Base-by-base conservation (phyloP, 2,888 invertebrate genomes). In the Drosophila formosana region DNA sequence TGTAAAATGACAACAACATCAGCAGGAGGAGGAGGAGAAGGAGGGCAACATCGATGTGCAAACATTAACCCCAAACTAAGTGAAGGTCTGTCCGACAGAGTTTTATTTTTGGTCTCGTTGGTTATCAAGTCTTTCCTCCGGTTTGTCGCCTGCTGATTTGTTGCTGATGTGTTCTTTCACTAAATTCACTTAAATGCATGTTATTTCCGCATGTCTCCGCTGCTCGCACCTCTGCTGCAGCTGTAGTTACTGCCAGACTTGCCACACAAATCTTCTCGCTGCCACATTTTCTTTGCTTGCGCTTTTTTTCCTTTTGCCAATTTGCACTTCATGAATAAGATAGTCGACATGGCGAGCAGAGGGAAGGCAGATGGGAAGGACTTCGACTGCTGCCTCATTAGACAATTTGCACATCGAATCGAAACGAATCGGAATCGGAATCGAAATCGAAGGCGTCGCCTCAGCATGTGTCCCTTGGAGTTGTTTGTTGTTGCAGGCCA, bases 301-400 rank as follows among this genome's bases (percentile, higher is more conserved):
- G 55, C 68, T 82, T 68, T 34, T 34, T 34, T 34, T 34, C n/a
- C 5, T 1, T 37, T 73, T 78, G 78, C 78, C 83, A 83, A 87
- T 83, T 83, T 83, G 85, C 83, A 83, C 88, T 83, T 82, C 88
- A 83, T 83, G 83, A 83, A 83, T 87, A 87, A 77, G 72, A 79
- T 43, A 72, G 77, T 55, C 41, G 13, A 47, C 52, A 23, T 2
- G 6, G 4, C 4, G 11, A 28, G 13, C 50, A 32, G 25, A n/a
- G 9, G 4, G 11, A 43, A 43, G 37, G 30, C 25, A 13, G 7
- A 7, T 9, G 41, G 18, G 18, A 18, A 37, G 11, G 11, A 11
- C 25, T 34, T 43, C 32, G 52, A 52, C 57, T 65, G 74, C 78
- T 87, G 87, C 68, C 64, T 78, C 83, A 87, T 83, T 83, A 83